phyloP scores from a whole-genome alignment of 2,797 vertebrate species.

The Brachyalestes nurse region DNA sequence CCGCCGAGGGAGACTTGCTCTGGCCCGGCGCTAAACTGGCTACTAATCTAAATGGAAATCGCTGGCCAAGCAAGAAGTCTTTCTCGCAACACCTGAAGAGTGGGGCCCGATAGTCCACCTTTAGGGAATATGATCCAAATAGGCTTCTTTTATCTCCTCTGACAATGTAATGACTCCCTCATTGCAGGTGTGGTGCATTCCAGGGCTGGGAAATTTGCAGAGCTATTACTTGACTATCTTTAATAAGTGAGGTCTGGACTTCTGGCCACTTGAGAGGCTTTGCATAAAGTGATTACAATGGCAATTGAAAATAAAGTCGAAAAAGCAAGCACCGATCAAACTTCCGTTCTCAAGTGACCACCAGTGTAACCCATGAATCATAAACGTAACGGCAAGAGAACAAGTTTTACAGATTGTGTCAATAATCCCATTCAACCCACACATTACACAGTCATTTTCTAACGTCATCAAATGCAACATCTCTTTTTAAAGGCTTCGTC shows the following conservation, averaged over 20 bases:
- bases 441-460: too few relatives aligned
- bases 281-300: conserved; percentile 41
- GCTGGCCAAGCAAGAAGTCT: conserved; percentile 61
- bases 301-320: conserved; percentile 43
- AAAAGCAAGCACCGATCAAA: conserved; percentile 42
- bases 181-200: conserved; percentile 45
- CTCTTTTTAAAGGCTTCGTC: too few relatives aligned
- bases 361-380: not conserved
- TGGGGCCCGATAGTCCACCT: conserved; percentile 44
- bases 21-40: conserved; percentile 43
- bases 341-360: conserved; percentile 14
- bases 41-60: conserved; percentile 79
- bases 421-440: not conserved
- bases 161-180: conserved; percentile 65
- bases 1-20: conserved; percentile 28
- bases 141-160: conserved; percentile 62
- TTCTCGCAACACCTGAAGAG: conserved; percentile 53
- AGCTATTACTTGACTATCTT: conserved; percentile 48
- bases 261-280: conserved; percentile 34
- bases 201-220: conserved; percentile 38
- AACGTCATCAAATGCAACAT: too few relatives aligned
- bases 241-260: conserved; percentile 30
- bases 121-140: conserved; percentile 57
- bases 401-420: not conserved
- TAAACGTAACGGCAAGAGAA: too few relatives aligned